Evolutionary conservation across 2,113 vertebrate genomes (phyloP), one percentile per base, ranked within the genome.

Genomic region (Pseudolaguvia tuberculata): DNA sequence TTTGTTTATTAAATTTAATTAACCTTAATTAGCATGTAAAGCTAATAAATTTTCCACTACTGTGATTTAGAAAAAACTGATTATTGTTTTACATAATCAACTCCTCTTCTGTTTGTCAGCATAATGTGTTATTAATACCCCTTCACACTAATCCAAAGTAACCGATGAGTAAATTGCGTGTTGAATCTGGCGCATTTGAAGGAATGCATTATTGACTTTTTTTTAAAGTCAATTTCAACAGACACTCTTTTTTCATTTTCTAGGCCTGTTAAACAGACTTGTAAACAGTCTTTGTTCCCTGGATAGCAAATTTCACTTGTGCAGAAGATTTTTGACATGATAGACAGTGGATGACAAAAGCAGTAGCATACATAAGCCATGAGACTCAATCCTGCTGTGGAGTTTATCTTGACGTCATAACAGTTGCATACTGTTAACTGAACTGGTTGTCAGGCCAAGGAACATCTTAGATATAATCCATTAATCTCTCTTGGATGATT

Each of bases 391-490:
- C 35, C 42, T 27, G 14, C 66, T 47, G 50, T 53, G 63, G 27
- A 77, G 55, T 42, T 61, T 55, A 79, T 45, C 53, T 29, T 21
- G 75, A 73, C 27, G 63, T 58, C 65, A 31, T 63, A 76, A 67
- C 47, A 62, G 70, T 55, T 73, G 79, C 55, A 51, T 76, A 67
- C 67, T 23, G 57, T 31, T 75, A 76, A 76, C 58, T 63, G 52
- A 70, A 70, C 48, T 50, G 15, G 21, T 55, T 58, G 66, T 69
- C 45, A 70, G 42, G 58, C 48, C 51, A 61, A 53, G 35, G 23
- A 68, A 70, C 35, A 72, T 62, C 65, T 74, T 52, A 69, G 59
- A 72, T 62, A 29, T 79, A 75, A 79, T 79, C 77, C 72, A 56
- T 35, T 79, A 79, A 79, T 79, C 56, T 63, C 65, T 59, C 20